Evolutionary conservation across 1,140 invertebrate species (phyloP).

Genomic region (Pollicipes pollicipes): DNA sequence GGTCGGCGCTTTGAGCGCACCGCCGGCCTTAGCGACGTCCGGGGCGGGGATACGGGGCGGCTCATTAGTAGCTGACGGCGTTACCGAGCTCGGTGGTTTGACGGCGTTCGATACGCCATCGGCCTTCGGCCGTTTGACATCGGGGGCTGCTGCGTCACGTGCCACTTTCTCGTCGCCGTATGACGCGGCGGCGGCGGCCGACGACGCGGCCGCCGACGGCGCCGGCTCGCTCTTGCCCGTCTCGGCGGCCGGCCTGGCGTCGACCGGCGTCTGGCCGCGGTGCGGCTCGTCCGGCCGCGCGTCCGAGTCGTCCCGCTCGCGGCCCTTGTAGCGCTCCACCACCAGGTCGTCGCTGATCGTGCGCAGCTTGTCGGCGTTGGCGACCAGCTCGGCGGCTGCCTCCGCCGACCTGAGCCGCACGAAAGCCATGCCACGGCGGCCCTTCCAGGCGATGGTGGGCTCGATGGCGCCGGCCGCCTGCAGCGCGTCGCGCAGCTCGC

Average conservation of each 20-base stretch:
- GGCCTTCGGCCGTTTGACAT: too few relatives aligned
- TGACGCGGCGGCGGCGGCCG: too few relatives aligned
- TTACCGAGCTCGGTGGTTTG: too few relatives aligned
- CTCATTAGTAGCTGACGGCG: too few relatives aligned
- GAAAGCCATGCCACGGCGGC: neutral
- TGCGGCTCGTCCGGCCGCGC: neutral
- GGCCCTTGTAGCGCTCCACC: neutral
- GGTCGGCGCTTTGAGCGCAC: too few relatives aligned
- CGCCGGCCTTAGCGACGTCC: too few relatives aligned
- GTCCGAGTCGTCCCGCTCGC: neutral
- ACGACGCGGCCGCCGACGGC: too few relatives aligned
- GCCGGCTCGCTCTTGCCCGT: neutral
- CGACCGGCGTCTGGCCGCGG: too few relatives aligned
- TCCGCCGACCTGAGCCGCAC: neutral
- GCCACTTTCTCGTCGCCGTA: too few relatives aligned
- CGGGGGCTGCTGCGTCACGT: too few relatives aligned
- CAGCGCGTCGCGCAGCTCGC: conserved; percentile 44
- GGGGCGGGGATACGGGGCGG: too few relatives aligned
- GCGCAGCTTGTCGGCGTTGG: neutral
- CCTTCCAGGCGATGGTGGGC: conserved; percentile 3
- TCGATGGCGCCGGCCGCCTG: conserved; percentile 34
- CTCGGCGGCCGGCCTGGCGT: neutral
- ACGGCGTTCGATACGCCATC: too few relatives aligned
- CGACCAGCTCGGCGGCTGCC: neutral
- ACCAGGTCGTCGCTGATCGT: neutral